Evolutionary conservation across 2,888 invertebrate genomes (phyloP).

Genomic region (Cotesia congregata): DNA sequence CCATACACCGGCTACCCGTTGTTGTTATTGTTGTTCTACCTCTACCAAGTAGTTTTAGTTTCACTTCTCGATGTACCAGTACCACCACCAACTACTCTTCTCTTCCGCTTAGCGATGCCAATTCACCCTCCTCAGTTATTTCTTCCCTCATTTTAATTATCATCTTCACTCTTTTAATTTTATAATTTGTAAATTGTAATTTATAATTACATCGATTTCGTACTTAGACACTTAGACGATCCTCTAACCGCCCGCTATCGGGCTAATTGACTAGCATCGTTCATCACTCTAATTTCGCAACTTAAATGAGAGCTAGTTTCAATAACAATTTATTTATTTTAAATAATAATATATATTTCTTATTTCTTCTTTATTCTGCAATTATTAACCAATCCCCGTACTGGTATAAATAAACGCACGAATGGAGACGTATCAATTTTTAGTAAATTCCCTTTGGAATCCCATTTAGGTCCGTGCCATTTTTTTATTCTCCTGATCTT

Average conservation of each 20-base stretch:
- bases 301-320: constrained; percentile 31
- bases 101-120: constrained; percentile 32
- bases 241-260: constrained; percentile 41
- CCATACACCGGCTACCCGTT: neutral
- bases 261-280: constrained; percentile 70
- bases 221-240: too few species aligned
- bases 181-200: too few species aligned
- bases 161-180: neutral
- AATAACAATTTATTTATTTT: constrained; percentile 24
- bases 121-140: neutral
- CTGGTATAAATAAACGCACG: constrained; percentile 44
- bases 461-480: constrained; percentile 13
- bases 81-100: constrained; percentile 27
- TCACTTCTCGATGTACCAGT: neutral
- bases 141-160: constrained; percentile 30
- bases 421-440: constrained; percentile 26
- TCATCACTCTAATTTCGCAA: constrained; percentile 63
- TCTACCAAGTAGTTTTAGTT: neutral
- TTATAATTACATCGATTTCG: too few species aligned
- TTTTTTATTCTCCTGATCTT: constrained; percentile 28
- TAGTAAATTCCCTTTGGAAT: constrained; percentile 29
- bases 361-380: neutral
- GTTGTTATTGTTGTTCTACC: neutral
- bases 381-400: neutral
- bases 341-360: constrained; percentile 21